Base-by-base conservation (phyloP, 1,140 invertebrate species). In the Drosophila erecta region DNA sequence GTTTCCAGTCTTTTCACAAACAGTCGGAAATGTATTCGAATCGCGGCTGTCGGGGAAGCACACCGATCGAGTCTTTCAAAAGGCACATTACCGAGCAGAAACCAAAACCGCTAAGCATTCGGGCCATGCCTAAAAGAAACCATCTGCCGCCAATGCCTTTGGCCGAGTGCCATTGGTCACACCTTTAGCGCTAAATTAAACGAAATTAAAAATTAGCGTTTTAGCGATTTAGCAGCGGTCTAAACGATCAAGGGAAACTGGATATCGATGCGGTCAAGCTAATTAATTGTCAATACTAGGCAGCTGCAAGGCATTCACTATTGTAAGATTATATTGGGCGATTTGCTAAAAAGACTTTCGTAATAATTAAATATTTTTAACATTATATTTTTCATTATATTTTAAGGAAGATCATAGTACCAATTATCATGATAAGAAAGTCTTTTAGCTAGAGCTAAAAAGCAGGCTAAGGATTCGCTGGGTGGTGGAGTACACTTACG, bases 401-500 rank as follows among this genome's bases (percentile, higher is more conserved):
- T n/a, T 22, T 17, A 30, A 24, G 24, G 4, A 24, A 24, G 22
- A 24, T 24, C 4, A 24, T 4, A 4, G 4, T n/a, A n/a, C 2
- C 4, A 22, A 6, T 22, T 1, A 4, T 38, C 4, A 57, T 30
- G 33, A 38, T 41, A 33, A 20, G 54, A 14, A 24, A 59, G 54
- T 15, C 47, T 10, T 7, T 60, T 30, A 58, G 53, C 6, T 12
- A 27, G 3, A 17, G 4, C 24, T 8, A 12, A 3, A 24, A 5
- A 4, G 20, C 0, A n/a, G n/a, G 15, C 15, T 0, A 40, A 40
- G 15, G 15, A 2, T 35, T 4, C 50, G 17, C 33, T 33, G 38
- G 35, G 15, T 15, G 1, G 27, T 2, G 20, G 6, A 11, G 8
- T 2, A 56, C 17, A 81, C 95, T 95, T 94, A 96, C 96, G 96